Base-by-base conservation (phyloP, 2,888 invertebrate species). In the Nemotelus pantherinus region DNA sequence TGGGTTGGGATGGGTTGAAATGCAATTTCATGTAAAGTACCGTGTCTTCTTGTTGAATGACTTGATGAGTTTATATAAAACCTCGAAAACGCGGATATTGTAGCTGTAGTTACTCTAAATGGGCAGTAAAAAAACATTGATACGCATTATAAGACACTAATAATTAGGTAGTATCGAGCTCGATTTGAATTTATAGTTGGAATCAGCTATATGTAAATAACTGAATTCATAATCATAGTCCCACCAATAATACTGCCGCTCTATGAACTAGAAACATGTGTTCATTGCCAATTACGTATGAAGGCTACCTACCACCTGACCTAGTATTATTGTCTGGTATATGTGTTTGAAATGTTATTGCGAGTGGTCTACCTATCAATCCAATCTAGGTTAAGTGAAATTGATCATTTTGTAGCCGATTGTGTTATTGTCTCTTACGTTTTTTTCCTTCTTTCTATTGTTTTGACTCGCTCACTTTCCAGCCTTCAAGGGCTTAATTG, bases 351-450 rank as follows among this genome's bases (percentile, higher is more conserved):
- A 50, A 50, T 50, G 6, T 9, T 9, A 50, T 50, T 5, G 1
- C 5, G 5, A 7, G 50, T 9, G 50, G 50, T 50, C 50, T 50
- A 50, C 50, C 50, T 7, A 50, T 47, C 50, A 48, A 50, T 2
- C 10, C 9, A 44, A 67, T 79, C 75, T 79, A 74, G 82, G 81
- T 84, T 82, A 82, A 83, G 82, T 82, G 82, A 80, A 80, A 79
- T 79, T 81, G 79, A 79, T 80, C 79, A 81, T 81, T 81, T 80
- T 81, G 82, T 82, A 55, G 53, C 53, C 55, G 70, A 53, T 70
- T 70, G 10, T 39, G 55, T 55, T 70, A 55, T 70, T 70, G 70
- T 70, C 70, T 25, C 25, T 70, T 70, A 41, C 43, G 55, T 45
- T 70, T 48, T 55, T 10, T 25, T 41, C 2, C 48, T 68, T 53